phyloP scores from a whole-genome alignment of 1,140 invertebrate species.

The Drosophila nigromelanica region DNA sequence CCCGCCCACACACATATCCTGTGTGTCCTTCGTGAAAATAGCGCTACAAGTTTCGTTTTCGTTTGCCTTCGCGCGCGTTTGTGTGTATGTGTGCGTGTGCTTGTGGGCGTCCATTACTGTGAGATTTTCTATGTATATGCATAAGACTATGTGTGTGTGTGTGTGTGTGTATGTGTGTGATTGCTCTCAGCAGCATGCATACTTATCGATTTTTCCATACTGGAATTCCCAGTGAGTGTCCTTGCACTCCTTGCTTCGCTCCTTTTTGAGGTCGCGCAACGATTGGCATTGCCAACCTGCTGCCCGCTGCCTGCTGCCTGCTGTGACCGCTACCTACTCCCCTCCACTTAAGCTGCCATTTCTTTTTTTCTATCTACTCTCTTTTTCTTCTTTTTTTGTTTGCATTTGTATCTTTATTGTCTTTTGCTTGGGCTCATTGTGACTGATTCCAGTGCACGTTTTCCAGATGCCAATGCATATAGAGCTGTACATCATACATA shows the following conservation, averaged over 20 bases:
- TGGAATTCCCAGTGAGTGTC: slow-evolving; percentile 67
- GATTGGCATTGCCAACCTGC: slow-evolving; percentile 20
- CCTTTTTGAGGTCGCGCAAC: slow-evolving; percentile 34
- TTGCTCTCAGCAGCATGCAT: slow-evolving; percentile 51
- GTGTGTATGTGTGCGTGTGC: slow-evolving; percentile 9
- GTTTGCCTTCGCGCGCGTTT: slow-evolving; percentile 22
- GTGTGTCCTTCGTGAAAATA: slow-evolving; percentile 51
- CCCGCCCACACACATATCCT: slow-evolving; percentile 6
- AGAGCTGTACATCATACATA: slow-evolving; percentile 8
- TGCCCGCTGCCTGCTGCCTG: neutral
- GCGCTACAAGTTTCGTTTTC: slow-evolving; percentile 74
- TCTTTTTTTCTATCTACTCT: slow-evolving; percentile 7
- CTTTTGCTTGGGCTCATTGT: neutral
- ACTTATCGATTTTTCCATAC: slow-evolving; percentile 71
- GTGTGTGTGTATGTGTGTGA: slow-evolving; percentile 8
- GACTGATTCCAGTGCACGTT: slow-evolving; percentile 12
- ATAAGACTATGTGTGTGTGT: slow-evolving; percentile 26
- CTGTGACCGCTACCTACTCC: neutral
- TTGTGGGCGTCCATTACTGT: slow-evolving; percentile 20
- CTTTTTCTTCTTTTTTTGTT: slow-evolving; percentile 34
- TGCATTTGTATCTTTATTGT: slow-evolving; percentile 6
- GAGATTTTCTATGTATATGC: slow-evolving; percentile 35
- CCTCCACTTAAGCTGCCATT: neutral
- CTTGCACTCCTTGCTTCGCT: slow-evolving; percentile 58
- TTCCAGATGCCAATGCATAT: slow-evolving; percentile 10